These are phyloP conservation scores for Engraulis encrasicolus DNA, from an alignment of 2,113 vertebrate genomes.

Conservation along the genomic window DNA sequence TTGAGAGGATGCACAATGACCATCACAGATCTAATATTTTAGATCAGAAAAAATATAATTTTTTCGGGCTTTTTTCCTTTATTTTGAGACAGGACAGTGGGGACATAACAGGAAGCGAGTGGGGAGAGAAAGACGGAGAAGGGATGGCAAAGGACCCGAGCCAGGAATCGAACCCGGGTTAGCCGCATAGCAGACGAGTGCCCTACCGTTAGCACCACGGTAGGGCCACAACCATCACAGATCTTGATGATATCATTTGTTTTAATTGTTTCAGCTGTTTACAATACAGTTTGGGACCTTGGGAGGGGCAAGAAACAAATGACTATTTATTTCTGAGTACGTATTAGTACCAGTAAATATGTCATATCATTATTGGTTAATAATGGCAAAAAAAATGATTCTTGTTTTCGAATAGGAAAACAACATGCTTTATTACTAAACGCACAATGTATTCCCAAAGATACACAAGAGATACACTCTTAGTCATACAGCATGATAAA, in stretches of 20 bases:
- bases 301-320: neutral
- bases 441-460: neutral
- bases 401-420: neutral
- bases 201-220: too few relatives aligned
- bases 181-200: too few relatives aligned
- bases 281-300: neutral
- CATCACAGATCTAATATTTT: neutral
- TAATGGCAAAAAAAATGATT: neutral
- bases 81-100: too few relatives aligned
- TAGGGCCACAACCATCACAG: neutral
- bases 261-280: neutral
- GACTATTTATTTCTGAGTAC: neutral
- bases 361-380: neutral
- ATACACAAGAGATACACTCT: neutral
- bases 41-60: too few relatives aligned
- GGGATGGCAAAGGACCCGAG: too few relatives aligned
- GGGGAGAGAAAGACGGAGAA: too few relatives aligned
- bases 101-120: too few relatives aligned
- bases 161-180: too few relatives aligned
- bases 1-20: neutral
- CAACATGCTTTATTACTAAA: neutral
- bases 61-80: too few relatives aligned
- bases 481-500: too few relatives aligned
- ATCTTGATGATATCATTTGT: neutral
- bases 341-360: neutral